Evolutionary conservation across 2,113 vertebrate genomes (phyloP).

Genomic region (Neodon shergylaensis): DNA sequence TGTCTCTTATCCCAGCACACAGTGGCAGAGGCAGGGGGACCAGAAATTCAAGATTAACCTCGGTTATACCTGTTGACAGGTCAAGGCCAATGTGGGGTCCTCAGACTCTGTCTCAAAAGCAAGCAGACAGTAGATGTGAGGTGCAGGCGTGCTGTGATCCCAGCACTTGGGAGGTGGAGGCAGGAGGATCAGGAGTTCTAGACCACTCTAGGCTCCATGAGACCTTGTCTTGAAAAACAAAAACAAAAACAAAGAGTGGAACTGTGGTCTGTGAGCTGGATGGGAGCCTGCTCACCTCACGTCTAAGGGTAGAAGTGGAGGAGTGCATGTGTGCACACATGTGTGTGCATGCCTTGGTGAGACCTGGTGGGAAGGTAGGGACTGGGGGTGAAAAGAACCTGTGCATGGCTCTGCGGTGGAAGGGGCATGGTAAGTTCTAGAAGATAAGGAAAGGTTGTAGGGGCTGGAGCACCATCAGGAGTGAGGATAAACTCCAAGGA

Average conservation of each 20-base stretch:
- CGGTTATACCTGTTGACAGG: no score
- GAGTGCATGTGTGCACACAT: accelerated
- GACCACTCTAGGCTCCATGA: neutral
- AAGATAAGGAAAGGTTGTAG: neutral
- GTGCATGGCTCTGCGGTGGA: neutral
- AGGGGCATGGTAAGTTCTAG: neutral
- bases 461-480: neutral
- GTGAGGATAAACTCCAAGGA: neutral
- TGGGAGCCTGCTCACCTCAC: neutral
- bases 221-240: neutral
- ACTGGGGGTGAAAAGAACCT: no score
- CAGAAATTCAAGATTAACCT: neutral
- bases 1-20: neutral
- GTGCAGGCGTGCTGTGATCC: neutral
- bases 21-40: no score
- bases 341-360: neutral
- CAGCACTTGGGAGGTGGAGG: neutral
- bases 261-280: neutral
- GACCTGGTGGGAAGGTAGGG: no score
- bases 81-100: neutral
- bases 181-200: neutral
- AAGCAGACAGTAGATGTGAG: neutral
- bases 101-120: neutral
- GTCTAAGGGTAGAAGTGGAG: neutral
- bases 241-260: neutral